phyloP scores from a whole-genome alignment of 2,888 invertebrate genomes.

The Anthoptus insignis region DNA sequence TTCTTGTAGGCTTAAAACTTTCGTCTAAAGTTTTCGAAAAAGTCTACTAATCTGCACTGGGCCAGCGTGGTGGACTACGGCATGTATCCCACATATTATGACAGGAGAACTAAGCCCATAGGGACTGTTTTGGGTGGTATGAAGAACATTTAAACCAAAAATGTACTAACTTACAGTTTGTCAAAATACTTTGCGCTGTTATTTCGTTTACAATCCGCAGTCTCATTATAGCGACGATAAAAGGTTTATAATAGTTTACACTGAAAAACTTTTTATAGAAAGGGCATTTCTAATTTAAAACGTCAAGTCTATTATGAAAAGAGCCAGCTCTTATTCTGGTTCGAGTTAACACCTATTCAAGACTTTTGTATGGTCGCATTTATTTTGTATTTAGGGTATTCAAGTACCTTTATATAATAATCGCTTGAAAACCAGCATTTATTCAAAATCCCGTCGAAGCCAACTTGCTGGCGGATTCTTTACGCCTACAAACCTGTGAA shows the following conservation, averaged over 20 bases:
- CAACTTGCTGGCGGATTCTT: constrained; percentile 42
- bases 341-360: constrained; percentile 38
- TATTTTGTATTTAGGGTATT: constrained; percentile 36
- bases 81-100: no score
- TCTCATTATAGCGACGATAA: constrained; percentile 19
- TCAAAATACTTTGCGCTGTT: neutral
- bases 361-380: constrained; percentile 31
- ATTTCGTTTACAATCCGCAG: neutral
- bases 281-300: constrained; percentile 17
- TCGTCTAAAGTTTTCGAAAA: no score
- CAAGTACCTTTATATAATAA: constrained; percentile 35
- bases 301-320: constrained; percentile 17
- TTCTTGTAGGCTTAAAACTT: no score
- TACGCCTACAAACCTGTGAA: constrained; percentile 38
- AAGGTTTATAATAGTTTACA: constrained; percentile 18
- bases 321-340: constrained; percentile 26
- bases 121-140: no score
- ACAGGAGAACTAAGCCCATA: no score
- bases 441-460: constrained; percentile 39
- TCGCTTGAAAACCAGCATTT: constrained; percentile 41
- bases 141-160: no score
- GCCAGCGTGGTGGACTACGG: no score
- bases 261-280: constrained; percentile 15
- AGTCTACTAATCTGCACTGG: no score
- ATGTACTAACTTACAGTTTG: neutral